Conservation (phyloP, 2,888 invertebrate genomes). For the Lysandra coridon region DNA sequence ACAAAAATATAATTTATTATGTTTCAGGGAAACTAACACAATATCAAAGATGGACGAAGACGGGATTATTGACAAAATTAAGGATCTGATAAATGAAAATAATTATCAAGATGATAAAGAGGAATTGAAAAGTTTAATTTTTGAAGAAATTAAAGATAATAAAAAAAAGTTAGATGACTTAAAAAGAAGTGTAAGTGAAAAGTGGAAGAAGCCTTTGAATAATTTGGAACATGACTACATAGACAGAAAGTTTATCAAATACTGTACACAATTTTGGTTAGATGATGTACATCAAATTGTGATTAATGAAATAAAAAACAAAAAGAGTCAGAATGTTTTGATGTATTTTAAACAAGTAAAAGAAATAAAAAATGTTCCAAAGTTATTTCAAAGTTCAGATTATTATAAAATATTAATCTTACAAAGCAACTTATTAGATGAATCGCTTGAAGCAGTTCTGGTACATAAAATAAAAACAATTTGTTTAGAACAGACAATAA, state of each 20-base stretch:
- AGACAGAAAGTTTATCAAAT: slow-evolving; percentile 23
- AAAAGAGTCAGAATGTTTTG: slow-evolving; percentile 4
- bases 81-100: not conserved
- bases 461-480: not conserved
- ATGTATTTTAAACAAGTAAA: not conserved
- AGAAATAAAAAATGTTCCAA: slow-evolving; percentile 13
- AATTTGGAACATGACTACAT: slow-evolving; percentile 5
- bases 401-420: slow-evolving; percentile 8
- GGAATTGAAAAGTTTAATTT: not conserved
- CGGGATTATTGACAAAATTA: not conserved
- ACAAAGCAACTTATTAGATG: not conserved
- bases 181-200: not conserved
- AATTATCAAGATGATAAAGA: not conserved
- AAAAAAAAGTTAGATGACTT: not conserved
- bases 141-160: not conserved
- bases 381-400: slow-evolving; percentile 5
- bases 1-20: not conserved
- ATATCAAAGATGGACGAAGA: slow-evolving; percentile 10
- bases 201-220: slow-evolving; percentile 8
- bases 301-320: not conserved
- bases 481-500: not conserved
- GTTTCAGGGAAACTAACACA: not conserved
- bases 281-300: not conserved
- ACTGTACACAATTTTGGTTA: slow-evolving; percentile 6
- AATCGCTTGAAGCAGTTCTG: not conserved